Evolutionary conservation across 2,797 vertebrate genomes (phyloP).

Genomic region (Ceryle rudis): DNA sequence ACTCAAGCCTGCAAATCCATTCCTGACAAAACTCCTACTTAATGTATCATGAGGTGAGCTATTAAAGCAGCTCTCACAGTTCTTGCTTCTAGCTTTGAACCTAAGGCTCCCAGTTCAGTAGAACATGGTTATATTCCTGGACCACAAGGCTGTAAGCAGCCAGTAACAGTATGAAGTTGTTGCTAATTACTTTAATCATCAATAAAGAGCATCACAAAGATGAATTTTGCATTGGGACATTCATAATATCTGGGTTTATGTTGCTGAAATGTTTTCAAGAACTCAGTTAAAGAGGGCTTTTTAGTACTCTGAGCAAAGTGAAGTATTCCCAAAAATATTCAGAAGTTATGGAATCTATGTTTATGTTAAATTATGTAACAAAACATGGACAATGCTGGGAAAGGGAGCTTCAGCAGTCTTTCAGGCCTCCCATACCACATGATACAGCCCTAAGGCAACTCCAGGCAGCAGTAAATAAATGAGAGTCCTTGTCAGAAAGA

Average conservation of each 20-base stretch:
- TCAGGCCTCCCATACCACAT: conserved; percentile 18
- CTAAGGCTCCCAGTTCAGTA: not conserved
- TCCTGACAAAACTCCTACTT: not conserved
- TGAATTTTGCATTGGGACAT: not conserved
- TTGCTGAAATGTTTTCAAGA: not conserved
- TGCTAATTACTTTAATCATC: not conserved
- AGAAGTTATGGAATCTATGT: conserved; percentile 10
- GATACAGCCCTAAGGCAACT: conserved; percentile 56
- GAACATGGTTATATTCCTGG: not conserved
- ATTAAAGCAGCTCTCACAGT: not conserved
- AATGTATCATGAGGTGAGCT: not conserved
- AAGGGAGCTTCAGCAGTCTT: conserved; percentile 5
- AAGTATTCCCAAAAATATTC: not conserved
- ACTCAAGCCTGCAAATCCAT: not conserved
- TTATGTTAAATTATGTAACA: conserved; percentile 48
- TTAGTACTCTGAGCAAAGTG: not conserved
- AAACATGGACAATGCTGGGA: conserved; percentile 38
- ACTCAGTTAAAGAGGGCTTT: not conserved
- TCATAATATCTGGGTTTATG: not conserved
- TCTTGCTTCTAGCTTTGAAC: not conserved
- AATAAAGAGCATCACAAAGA: not conserved
- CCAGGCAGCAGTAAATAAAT: conserved; percentile 43
- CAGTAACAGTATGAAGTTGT: not conserved
- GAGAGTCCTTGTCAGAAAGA: conserved; percentile 58
- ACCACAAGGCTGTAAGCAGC: not conserved